Conservation (phyloP, 2,888 invertebrate genomes). For the Anorthoa munda region DNA sequence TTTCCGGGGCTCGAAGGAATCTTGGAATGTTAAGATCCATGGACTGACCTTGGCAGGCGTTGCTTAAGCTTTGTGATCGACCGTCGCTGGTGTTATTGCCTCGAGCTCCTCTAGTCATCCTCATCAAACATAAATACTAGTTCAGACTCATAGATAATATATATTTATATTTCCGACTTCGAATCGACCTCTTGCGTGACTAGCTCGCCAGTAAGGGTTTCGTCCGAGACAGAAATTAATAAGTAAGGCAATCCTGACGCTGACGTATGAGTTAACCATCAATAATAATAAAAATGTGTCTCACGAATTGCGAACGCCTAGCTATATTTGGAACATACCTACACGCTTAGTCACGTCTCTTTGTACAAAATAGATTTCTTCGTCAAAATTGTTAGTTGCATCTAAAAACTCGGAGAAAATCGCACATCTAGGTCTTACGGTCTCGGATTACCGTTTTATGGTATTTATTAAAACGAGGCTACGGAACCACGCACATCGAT, state of each 20-base stretch:
- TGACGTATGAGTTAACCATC: neutral
- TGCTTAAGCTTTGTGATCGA: no score
- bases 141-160: neutral
- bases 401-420: constrained; percentile 46
- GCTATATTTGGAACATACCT: neutral
- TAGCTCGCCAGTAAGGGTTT: no score
- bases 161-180: neutral
- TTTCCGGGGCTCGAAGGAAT: no score
- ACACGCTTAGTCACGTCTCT: neutral
- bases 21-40: no score
- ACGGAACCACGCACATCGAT: constrained; percentile 49
- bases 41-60: no score
- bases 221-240: neutral
- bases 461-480: constrained; percentile 63
- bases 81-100: no score
- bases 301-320: neutral
- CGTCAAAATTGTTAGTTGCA: constrained; percentile 6
- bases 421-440: constrained; percentile 57
- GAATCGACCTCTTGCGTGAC: neutral
- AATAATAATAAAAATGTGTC: neutral
- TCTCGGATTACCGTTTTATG: constrained; percentile 58
- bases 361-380: constrained; percentile 19
- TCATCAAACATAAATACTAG: no score
- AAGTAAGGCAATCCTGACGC: neutral
- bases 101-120: no score